Evolutionary conservation across 1,140 invertebrate species (phyloP), one percentile per base, ranked within the genome.

Genomic region (Sinella curviseta): DNA sequence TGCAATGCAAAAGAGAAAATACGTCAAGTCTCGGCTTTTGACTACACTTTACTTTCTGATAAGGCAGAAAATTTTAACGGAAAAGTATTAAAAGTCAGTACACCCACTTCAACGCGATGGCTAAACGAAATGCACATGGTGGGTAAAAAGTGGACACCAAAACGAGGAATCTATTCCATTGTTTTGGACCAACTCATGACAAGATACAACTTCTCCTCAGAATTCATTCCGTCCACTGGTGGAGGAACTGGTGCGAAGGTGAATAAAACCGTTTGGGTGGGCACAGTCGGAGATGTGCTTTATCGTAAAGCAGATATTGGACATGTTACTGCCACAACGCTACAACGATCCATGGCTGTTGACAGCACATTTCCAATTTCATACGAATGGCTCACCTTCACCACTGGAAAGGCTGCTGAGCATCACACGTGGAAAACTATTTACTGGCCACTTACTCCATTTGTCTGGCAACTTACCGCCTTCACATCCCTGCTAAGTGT

Each of bases 321-420:
- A 2, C 70, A 74, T 36, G 70, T 74, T 8, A 74, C 70, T 3
- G 70, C 30, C 12, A 31, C 17, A 26, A 74, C 70, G 17, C 12
- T 74, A 16, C 2, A 8, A 30, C 35, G 82, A 17, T 54, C 67
- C 39, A n/a, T 36, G 34, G 1, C 79, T 0, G 77, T 82, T 1
- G 79, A 35, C 20, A 79, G 60, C 74, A 55, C 81, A 26, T 78
- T 77, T 74, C 79, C 83, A n/a, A 31, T 81, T 0, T 76, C 79
- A 0, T 82, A 82, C 39, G 81, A 77, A 31, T 76, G 79, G 76
- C 57, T 83, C 0, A 82, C 77, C 17, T 83, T 82, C 70, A 74
- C 76, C 8, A 81, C 79, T 1, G 81, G 76, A 36, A 57, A 24
- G 28, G 81, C 83, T 0, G 26, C 24, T 34, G 17, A 73, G n/a